Conservation (phyloP, 2,113 vertebrate genomes). For the Heterotilapia buettikoferi region DNA sequence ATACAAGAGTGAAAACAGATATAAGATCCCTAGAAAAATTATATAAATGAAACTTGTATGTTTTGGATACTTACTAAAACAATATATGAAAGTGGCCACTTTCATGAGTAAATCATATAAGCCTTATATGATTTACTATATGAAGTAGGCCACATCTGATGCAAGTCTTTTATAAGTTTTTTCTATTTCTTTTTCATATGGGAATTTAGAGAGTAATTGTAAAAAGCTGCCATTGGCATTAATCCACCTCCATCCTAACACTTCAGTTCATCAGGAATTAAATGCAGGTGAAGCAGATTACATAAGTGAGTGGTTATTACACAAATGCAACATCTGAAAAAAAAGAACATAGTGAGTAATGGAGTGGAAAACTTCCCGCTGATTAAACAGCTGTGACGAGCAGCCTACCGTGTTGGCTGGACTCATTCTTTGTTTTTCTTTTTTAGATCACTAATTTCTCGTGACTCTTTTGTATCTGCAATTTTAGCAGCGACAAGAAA, state of each 20-base stretch:
- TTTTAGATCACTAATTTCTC: background rate
- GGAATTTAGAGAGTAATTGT: rapidly evolving
- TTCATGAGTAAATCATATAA: background rate
- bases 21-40: too few relatives aligned
- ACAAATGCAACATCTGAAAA: background rate
- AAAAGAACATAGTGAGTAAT: background rate
- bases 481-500: background rate
- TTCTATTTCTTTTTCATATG: background rate
- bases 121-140: rapidly evolving
- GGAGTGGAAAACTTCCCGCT: background rate
- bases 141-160: background rate
- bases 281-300: background rate
- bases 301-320: background rate
- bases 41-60: too few relatives aligned
- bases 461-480: background rate
- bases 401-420: background rate
- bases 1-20: too few relatives aligned
- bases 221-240: background rate
- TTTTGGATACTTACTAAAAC: background rate
- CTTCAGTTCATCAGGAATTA: background rate
- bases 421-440: background rate
- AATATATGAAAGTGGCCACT: background rate
- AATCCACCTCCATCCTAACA: background rate
- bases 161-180: rapidly evolving
- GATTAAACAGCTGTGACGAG: background rate